Evolutionary conservation across 2,888 invertebrate species (phyloP), one percentile per base, ranked within the genome.

Genomic region (Laspeyria flexula): DNA sequence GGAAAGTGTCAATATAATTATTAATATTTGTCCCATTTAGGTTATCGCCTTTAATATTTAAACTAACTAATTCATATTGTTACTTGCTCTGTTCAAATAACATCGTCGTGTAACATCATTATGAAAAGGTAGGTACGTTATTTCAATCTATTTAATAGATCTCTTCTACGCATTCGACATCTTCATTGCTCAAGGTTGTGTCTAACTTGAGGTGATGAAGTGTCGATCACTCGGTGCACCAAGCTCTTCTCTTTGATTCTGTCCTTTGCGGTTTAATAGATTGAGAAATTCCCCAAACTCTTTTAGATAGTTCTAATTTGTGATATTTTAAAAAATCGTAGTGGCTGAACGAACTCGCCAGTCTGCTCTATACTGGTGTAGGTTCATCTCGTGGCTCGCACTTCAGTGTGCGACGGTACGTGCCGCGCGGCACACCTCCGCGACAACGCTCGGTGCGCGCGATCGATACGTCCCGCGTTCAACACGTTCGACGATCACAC

Each of bases 341-440:
- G n/a, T n/a, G n/a, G n/a, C 44, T 38, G 38, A 48, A 51, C 49
- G 57, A 42, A 18, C 57, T 43, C n/a, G n/a, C n/a, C n/a, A n/a
- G 25, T 77, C 74, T 75, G 64, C 61, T 42, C 58, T 38, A 54
- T 58, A 57, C 55, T 62, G 59, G 31, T 82, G 76, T 75, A 61
- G 74, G 72, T 44, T 61, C 60, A 70, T 68, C 69, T 71, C 64
- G 50, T 44, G 58, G 57, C 39, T 55, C 67, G 54, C 59, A 68
- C 73, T 72, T 78, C 83, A 90, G 90, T 90, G 84, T 85, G 80
- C 84, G 78, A 70, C 79, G 73, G 79, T 73, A 67, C 82, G 85
- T 75, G 86, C 80, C 75, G 76, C 76, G 76, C 69, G 73, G 73
- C 80, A 81, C 81, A 80, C 77, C 69, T 73, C 67, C 58, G 61